Evolutionary conservation across 2,113 vertebrate genomes (phyloP).

Genomic region (Zootoca vivipara): DNA sequence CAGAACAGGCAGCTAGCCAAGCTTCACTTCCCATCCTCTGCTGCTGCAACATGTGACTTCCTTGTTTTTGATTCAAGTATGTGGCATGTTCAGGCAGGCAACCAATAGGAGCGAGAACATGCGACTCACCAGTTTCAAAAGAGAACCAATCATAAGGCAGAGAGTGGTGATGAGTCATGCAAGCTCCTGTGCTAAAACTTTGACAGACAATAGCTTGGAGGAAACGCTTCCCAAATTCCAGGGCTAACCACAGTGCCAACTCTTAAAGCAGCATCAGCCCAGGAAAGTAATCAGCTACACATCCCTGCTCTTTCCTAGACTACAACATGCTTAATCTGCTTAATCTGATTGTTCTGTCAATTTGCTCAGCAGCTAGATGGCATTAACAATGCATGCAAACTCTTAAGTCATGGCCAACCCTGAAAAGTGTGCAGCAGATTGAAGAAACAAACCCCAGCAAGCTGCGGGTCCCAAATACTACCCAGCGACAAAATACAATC

Average conservation of each 20-base stretch:
- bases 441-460: not conserved
- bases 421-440: not conserved
- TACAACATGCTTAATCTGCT: not conserved
- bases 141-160: constrained; percentile 77
- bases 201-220: not conserved
- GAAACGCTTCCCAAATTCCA: not conserved
- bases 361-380: not conserved
- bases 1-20: not conserved
- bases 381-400: not conserved
- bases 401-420: not conserved
- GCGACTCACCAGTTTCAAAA: constrained; percentile 90
- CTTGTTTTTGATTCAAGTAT: constrained; percentile 78
- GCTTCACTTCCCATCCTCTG: constrained; percentile 20
- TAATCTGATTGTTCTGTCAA: not conserved
- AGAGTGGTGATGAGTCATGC: constrained; percentile 25
- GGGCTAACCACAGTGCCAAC: not conserved
- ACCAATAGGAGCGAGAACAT: constrained; percentile 75
- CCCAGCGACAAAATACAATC: not conserved
- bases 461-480: not conserved
- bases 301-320: not conserved
- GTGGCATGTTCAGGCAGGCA: constrained; percentile 76
- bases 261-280: not conserved
- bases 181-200: constrained; percentile 3
- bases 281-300: not conserved
- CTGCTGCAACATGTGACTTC: constrained; percentile 72